These are phyloP conservation scores for Zaprionus nigranus DNA, from an alignment of 1,140 invertebrate genomes.

Conservation along the genomic window DNA sequence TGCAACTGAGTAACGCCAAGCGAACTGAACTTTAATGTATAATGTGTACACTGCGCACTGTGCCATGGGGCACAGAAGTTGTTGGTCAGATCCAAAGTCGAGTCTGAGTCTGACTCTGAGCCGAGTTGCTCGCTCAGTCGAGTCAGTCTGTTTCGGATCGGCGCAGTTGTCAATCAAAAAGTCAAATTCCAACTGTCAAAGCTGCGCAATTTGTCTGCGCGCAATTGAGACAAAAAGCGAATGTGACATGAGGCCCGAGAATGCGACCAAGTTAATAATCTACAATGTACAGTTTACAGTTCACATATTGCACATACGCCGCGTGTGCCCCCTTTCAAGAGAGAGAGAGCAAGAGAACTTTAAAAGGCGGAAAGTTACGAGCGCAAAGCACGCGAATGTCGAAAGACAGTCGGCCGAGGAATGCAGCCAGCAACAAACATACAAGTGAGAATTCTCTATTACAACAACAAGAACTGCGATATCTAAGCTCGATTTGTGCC, in stretches of 20 bases:
- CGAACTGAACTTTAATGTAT: constrained; percentile 61
- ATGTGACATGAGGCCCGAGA: constrained; percentile 70
- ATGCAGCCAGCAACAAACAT: constrained; percentile 57
- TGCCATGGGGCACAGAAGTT: constrained; percentile 43
- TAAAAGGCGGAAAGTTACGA: constrained; percentile 56
- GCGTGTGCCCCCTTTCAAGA: constrained; percentile 44
- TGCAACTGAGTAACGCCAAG: constrained; percentile 37
- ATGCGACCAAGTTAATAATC: constrained; percentile 38
- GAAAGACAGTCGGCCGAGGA: constrained; percentile 47
- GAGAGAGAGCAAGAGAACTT: constrained; percentile 20
- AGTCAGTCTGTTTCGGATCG: constrained; percentile 35
- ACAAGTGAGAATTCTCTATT: constrained; percentile 17
- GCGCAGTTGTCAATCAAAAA: constrained; percentile 78
- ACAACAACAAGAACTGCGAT: background rate
- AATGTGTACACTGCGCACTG: constrained; percentile 9
- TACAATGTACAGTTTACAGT: constrained; percentile 10
- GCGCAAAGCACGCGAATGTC: constrained; percentile 40
- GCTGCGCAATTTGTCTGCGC: constrained; percentile 73
- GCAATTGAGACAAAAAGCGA: constrained; percentile 79
- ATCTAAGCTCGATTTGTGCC: background rate
- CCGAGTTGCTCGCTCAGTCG: background rate
- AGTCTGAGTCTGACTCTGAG: too few species aligned
- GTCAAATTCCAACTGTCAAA: constrained; percentile 79
- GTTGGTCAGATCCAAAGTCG: constrained; percentile 26
- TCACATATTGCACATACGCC: constrained; percentile 73